Conservation (phyloP, 2,797 vertebrate species). For the Eulemur mongoz region DNA sequence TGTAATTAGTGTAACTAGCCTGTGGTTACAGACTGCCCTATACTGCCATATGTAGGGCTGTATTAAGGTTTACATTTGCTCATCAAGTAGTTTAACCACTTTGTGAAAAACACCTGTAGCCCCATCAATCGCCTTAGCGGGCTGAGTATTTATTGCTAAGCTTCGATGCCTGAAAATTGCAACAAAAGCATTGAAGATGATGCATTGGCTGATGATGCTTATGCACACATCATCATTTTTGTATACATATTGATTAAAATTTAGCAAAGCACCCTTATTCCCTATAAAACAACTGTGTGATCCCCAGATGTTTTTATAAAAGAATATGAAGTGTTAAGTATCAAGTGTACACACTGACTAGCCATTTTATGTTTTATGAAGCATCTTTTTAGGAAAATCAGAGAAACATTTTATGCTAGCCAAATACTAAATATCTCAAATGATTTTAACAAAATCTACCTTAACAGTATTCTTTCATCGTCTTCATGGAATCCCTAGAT, state of each 20-base stretch:
- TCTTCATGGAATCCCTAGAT: constrained; percentile 46
- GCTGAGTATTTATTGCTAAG: neutral
- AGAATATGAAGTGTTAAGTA: neutral
- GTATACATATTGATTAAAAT: neutral
- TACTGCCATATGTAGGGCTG: accelerated
- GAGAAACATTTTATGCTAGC: neutral
- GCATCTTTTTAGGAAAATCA: neutral
- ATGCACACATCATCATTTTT: neutral
- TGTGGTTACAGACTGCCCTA: neutral
- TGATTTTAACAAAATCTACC: constrained; percentile 56
- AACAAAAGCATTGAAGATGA: neutral
- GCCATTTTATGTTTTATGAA: neutral
- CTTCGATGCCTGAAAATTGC: neutral
- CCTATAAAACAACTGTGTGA: neutral
- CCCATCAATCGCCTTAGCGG: neutral
- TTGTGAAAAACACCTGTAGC: neutral
- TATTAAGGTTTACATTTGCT: neutral
- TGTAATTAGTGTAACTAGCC: neutral
- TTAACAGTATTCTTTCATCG: constrained; percentile 47
- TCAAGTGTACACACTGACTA: neutral
- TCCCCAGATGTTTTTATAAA: neutral
- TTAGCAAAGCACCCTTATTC: neutral
- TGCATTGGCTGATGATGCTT: neutral
- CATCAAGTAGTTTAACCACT: neutral
- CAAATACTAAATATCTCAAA: neutral